Evolutionary conservation across 2,888 invertebrate species (phyloP).

Genomic region (Marasmarcha lunaedactyla): DNA sequence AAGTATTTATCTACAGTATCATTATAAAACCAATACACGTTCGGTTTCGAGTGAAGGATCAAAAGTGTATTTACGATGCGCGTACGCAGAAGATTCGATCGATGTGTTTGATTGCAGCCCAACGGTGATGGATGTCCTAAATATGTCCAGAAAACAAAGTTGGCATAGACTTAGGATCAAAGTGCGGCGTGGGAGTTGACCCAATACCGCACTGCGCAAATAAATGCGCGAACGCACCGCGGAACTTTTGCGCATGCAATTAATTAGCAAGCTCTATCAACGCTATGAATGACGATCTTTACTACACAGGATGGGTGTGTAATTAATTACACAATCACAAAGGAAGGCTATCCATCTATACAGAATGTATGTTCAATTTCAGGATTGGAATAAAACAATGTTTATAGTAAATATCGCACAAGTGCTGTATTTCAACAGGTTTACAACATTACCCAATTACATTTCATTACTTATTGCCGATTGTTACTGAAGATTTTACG

Average conservation of each 20-base stretch:
- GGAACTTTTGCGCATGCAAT: slow-evolving; percentile 45
- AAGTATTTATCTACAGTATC: background rate
- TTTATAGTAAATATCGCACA: slow-evolving; percentile 25
- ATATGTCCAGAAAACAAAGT: slow-evolving; percentile 59
- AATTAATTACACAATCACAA: slow-evolving; percentile 3
- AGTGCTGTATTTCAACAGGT: slow-evolving; percentile 43
- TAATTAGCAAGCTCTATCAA: slow-evolving; percentile 31
- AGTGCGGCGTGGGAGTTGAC: slow-evolving; percentile 65
- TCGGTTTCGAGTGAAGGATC: background rate
- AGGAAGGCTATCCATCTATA: background rate
- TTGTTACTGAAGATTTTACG: slow-evolving; percentile 26
- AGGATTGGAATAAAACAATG: slow-evolving; percentile 51
- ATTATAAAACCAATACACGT: background rate
- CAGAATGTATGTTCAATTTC: background rate
- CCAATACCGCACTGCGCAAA: slow-evolving; percentile 39
- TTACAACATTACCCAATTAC: slow-evolving; percentile 23
- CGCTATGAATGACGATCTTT: slow-evolving; percentile 19
- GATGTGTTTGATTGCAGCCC: slow-evolving; percentile 33
- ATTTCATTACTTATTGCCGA: slow-evolving; percentile 34
- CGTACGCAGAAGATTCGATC: slow-evolving; percentile 5
- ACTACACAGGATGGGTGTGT: slow-evolving; percentile 18
- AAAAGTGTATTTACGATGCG: slow-evolving; percentile 2
- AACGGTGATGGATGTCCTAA: slow-evolving; percentile 41
- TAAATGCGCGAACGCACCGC: slow-evolving; percentile 41
- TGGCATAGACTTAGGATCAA: slow-evolving; percentile 67